Evolutionary conservation across 2,888 invertebrate genomes (phyloP), one percentile per base, ranked within the genome.

Genomic region (Clusia tigrina): DNA sequence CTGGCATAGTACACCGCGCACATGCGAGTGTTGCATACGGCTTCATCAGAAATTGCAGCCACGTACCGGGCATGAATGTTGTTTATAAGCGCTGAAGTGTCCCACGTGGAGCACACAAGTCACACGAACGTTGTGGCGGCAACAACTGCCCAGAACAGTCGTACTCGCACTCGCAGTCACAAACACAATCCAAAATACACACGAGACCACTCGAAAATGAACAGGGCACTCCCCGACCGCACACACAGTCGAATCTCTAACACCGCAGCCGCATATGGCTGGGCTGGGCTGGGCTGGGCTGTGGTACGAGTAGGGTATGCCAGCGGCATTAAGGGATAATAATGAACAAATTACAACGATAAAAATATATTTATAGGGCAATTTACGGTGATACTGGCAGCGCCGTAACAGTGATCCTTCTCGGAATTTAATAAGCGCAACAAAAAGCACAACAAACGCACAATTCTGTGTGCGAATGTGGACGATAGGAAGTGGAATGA

Each of bases 301-400:
- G 6, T 32, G 42, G n/a, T 42, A 17, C 3, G 42, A 42, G n/a
- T 42, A 42, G 42, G n/a, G n/a, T 17, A 42, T 32, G 32, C 15
- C 15, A 42, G 10, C 32, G n/a, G 32, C n/a, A 48, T 20, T 22
- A 2, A 48, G 48, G 20, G 48, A 48, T 48, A 48, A 48, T 48
- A 48, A 48, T 60, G 68, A 69, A 71, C 72, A 75, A 77, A 79
- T 79, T 79, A 77, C 74, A 69, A 67, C 69, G 72, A 78, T 77
- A 79, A 78, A 78, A 77, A 73, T 67, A 69, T 74, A 78, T 79
- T 78, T 76, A 74, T 72, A 70, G 70, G 65, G 74, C 67, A 73
- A 78, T 77, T 76, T 72, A 22, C 22, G 48, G 48, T 22, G 48
- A 20, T n/a, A 22, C 18, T 48, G 48, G n/a, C 6, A 42, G n/a